A percentile compares a stretch with the other conserved stretches of the same genome.
Evolutionary conservation across 2,888 invertebrate genomes (phyloP).

Genomic region (Omphaloscelis lunosa): DNA sequence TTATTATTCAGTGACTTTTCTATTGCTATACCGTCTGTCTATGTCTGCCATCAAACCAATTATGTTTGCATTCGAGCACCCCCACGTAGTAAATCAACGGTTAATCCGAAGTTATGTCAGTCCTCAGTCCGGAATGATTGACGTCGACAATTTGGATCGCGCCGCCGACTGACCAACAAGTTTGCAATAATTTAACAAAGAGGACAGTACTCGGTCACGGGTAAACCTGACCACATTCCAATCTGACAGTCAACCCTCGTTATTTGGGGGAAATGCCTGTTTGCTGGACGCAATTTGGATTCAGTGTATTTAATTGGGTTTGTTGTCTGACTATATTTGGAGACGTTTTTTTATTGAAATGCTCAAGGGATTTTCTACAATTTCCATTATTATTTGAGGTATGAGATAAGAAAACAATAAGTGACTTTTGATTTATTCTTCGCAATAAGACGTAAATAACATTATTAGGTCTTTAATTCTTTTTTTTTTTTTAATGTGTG

Average conservation of each 20-base stretch:
- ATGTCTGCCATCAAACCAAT: background rate
- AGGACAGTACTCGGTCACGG: conserved; percentile 18
- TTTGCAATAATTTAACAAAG: conserved; percentile 45
- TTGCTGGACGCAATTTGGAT: conserved; percentile 33
- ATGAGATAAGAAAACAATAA: background rate
- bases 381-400: background rate
- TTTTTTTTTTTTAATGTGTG: background rate
- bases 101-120: conserved; percentile 28
- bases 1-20: background rate
- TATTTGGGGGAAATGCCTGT: conserved; percentile 39
- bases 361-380: background rate
- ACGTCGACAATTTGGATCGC: conserved; percentile 48
- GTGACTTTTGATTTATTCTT: background rate
- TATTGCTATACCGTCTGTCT: background rate
- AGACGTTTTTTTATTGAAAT: background rate
- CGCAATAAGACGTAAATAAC: fast-evolving
- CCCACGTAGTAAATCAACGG: conserved; percentile 28
- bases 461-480: background rate
- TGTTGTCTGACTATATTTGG: background rate
- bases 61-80: background rate
- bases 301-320: conserved; percentile 35
- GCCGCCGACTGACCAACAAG: conserved; percentile 38
- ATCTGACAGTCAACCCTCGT: conserved; percentile 42
- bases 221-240: conserved; percentile 60
- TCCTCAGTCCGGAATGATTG: conserved; percentile 34